phyloP scores from a whole-genome alignment of 2,888 invertebrate genomes.

The Chrysolina oricalcia region DNA sequence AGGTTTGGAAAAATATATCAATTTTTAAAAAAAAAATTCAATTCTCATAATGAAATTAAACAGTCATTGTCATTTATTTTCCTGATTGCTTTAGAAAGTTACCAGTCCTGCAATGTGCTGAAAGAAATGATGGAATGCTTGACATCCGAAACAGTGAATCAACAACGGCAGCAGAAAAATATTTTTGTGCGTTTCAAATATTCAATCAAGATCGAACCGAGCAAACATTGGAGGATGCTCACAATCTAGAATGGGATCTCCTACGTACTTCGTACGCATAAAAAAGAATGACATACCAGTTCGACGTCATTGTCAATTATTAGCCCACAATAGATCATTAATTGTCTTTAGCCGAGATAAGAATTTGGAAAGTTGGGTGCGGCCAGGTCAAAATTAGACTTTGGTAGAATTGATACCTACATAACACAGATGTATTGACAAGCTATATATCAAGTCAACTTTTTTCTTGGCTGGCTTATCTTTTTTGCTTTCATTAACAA shows the following conservation, averaged over 20 bases:
- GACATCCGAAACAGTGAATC: too few species aligned
- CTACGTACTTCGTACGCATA: neutral
- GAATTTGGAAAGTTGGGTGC: constrained; percentile 61
- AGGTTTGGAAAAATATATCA: too few species aligned
- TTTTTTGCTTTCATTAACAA: constrained; percentile 19
- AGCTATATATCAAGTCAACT: constrained; percentile 36
- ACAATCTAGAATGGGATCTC: neutral
- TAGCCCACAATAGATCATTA: constrained; percentile 60
- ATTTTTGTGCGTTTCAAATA: neutral
- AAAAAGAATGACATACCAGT: constrained; percentile 47
- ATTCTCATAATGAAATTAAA: too few species aligned
- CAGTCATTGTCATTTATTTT: too few species aligned
- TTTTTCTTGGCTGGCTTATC: constrained; percentile 11
- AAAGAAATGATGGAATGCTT: too few species aligned
- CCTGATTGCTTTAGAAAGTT: too few species aligned
- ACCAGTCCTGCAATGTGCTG: too few species aligned
- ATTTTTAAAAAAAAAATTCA: too few species aligned
- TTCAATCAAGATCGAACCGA: neutral
- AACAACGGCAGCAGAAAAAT: neutral
- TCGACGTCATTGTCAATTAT: constrained; percentile 54
- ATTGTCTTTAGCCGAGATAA: constrained; percentile 60
- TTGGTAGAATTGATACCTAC: constrained; percentile 42
- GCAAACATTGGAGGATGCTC: neutral
- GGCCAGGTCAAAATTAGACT: constrained; percentile 52
- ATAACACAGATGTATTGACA: constrained; percentile 48